phyloP scores from a whole-genome alignment of 2,888 invertebrate species.

The Epirrhoe alternata region DNA sequence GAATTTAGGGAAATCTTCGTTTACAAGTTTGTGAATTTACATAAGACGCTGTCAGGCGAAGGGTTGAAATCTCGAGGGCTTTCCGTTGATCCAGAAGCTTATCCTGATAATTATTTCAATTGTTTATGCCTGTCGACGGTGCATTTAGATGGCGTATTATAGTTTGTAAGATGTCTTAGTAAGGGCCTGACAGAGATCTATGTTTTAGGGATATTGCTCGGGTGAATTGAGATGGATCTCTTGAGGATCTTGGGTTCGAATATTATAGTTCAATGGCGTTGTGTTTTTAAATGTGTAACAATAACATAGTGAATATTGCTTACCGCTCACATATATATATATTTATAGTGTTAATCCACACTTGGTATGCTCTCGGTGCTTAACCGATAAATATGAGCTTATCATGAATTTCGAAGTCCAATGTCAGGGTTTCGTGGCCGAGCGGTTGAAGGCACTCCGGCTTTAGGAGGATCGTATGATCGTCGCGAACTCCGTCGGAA shows the following conservation, averaged over 20 bases:
- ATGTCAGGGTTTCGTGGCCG: no score
- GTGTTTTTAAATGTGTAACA: neutral
- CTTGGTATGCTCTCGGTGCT: no score
- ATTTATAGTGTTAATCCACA: no score
- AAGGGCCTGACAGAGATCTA: slow-evolving; percentile 61
- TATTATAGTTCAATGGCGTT: neutral
- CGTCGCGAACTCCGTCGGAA: no score
- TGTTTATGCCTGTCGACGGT: slow-evolving; percentile 84
- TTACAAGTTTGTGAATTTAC: slow-evolving; percentile 79
- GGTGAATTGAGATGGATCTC: slow-evolving; percentile 67
- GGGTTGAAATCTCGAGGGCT: slow-evolving; percentile 83
- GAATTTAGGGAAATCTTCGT: slow-evolving; percentile 44
- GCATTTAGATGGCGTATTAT: slow-evolving; percentile 84
- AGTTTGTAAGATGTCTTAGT: slow-evolving; percentile 80
- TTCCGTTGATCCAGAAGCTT: slow-evolving; percentile 79
- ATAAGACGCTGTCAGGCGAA: slow-evolving; percentile 83
- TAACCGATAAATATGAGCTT: no score
- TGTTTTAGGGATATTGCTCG: slow-evolving; percentile 49
- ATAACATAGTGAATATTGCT: neutral
- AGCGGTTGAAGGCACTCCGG: no score
- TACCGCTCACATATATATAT: no score
- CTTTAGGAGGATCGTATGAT: no score
- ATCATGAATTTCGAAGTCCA: no score
- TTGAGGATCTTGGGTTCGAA: slow-evolving; percentile 53
- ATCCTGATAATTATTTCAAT: slow-evolving; percentile 85